Evolutionary conservation across 2,888 invertebrate genomes (phyloP), one percentile per base, ranked within the genome.

Genomic region (Fabriciana adippe): DNA sequence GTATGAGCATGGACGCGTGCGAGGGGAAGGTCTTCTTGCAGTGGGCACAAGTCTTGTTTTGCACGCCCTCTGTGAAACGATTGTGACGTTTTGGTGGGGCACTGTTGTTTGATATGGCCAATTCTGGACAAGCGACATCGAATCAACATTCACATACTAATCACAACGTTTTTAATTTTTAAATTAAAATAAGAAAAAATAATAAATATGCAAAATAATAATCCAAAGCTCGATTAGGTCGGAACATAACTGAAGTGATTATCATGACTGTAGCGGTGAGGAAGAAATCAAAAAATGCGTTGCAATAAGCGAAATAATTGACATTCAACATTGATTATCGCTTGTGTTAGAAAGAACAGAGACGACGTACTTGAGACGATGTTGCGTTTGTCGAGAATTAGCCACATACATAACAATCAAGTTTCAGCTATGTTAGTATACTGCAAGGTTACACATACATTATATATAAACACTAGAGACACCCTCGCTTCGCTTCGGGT

Each of bases 1-100:
- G 96, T 78, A 96, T 96, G 70, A 96, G 93, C 96, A 96, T 96
- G 67, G 96, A 96, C 64, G 96, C 96, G 84, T 96, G 95, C 64
- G 96, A 96, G 68, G 96, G 96, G 89, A 96, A 96, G 74, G 93
- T 93, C 88, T 96, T 96, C 83, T 94, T 94, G 90, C 96, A 96
- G 70, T 94, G 93, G 78, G 94, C 86, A 87, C 96, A 96, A 73
- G 89, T 91, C 88, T 94, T 94, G 84, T 91, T 93, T 81, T 93
- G 90, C 80, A 86, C 89, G 82, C 93, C 93, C 85, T 92, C 89
- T 87, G 93, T 91, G 90, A 92, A 92, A 91, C 92, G 91, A 89
- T 93, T 93, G 89, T 93, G 93, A 89, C 93, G 90, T 88, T 94
- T 94, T 81, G 94, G 94, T 82, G 95, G 94, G 81, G 93, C 94